Evolutionary conservation across 2,797 vertebrate species (phyloP).

Genomic region (Gymnocypris eckloni): DNA sequence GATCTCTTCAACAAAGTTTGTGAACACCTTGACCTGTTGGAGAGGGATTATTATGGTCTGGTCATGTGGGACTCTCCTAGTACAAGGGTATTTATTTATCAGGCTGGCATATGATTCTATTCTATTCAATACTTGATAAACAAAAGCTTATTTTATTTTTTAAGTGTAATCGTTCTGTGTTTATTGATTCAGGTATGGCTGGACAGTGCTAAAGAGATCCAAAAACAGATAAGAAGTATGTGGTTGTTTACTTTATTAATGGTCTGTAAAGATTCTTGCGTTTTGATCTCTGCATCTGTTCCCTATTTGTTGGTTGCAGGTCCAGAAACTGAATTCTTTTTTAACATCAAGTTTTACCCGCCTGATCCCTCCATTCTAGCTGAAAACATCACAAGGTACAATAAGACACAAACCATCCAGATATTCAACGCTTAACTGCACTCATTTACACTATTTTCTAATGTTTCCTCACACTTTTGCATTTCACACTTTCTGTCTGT

Average conservation of each 20-base stretch:
- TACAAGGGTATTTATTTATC: slow-evolving; percentile 79
- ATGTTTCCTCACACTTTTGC: not conserved
- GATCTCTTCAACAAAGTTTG: slow-evolving; percentile 92
- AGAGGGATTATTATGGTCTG: slow-evolving; percentile 96
- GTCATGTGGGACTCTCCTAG: slow-evolving; percentile 85
- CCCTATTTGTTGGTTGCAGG: slow-evolving; percentile 72
- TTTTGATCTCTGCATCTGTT: not conserved
- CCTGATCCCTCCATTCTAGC: slow-evolving; percentile 93
- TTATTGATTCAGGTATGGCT: slow-evolving; percentile 87
- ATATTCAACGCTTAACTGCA: not conserved
- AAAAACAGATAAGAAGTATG: slow-evolving; percentile 90
- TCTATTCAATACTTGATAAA: not conserved
- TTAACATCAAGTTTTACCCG: slow-evolving; percentile 96
- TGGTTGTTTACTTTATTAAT: slow-evolving; percentile 15
- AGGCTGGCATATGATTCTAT: not conserved
- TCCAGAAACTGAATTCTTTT: slow-evolving; percentile 90
- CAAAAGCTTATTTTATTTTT: not conserved
- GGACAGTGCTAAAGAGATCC: slow-evolving; percentile 92
- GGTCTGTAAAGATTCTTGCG: not conserved
- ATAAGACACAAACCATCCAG: not conserved
- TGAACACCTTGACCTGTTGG: slow-evolving; percentile 93
- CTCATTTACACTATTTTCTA: not conserved
- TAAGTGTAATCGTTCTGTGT: not conserved
- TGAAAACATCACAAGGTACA: slow-evolving; percentile 95
- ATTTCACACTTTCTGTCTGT: not conserved